phyloP scores from a whole-genome alignment of 2,888 invertebrate genomes.

The Bellardia pandia region DNA sequence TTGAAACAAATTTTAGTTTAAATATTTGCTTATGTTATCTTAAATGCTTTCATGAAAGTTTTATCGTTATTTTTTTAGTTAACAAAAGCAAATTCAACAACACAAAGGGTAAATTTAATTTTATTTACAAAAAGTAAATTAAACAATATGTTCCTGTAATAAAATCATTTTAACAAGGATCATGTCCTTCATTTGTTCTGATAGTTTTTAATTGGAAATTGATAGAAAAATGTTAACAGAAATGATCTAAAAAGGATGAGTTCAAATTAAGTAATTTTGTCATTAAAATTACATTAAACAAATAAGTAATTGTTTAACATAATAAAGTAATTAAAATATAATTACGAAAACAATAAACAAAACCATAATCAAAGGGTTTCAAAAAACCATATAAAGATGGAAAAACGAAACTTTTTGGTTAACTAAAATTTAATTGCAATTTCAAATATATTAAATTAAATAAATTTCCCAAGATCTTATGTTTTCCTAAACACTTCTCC shows the following conservation, averaged over 20 bases:
- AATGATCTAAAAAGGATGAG: not conserved
- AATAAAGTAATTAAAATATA: conserved; percentile 8
- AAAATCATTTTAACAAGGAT: conserved; percentile 21
- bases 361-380: too few relatives aligned
- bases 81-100: too few relatives aligned
- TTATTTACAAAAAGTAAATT: not conserved
- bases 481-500: too few relatives aligned
- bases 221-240: not conserved
- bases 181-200: not conserved
- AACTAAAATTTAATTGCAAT: too few relatives aligned
- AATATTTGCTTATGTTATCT: conserved; percentile 34
- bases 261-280: conserved; percentile 33
- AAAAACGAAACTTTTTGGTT: too few relatives aligned
- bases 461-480: too few relatives aligned
- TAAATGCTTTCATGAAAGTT: conserved; percentile 36
- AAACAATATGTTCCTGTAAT: conserved; percentile 7
- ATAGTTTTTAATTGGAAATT: not conserved
- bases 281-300: conserved; percentile 43
- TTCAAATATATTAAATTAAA: too few relatives aligned
- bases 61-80: not conserved
- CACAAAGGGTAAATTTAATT: not conserved
- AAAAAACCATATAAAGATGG: too few relatives aligned
- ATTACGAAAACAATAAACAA: too few relatives aligned
- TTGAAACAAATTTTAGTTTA: not conserved
- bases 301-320: not conserved